Percentiles rank a stretch among this genome's conserved stretches.
Conservation (phyloP, 2,113 vertebrate genomes). For the Penelope pileata region DNA sequence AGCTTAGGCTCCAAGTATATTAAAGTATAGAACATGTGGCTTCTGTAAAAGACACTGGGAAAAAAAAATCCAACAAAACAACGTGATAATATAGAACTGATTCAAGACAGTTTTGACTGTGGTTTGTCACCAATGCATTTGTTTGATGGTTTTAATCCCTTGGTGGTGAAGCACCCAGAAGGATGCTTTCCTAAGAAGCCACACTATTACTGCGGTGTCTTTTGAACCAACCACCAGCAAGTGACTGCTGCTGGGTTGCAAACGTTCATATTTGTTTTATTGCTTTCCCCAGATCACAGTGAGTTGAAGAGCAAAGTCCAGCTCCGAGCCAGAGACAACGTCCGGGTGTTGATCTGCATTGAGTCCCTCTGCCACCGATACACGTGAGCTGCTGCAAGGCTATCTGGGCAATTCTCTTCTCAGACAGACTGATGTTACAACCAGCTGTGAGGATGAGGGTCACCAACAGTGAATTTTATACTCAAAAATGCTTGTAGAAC, state of each 20-base stretch:
- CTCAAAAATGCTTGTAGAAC: background rate
- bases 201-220: background rate
- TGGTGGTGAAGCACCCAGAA: background rate
- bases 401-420: background rate
- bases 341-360: constrained; percentile 92
- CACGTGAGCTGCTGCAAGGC: constrained; percentile 77
- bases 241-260: background rate
- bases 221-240: background rate
- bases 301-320: constrained; percentile 87
- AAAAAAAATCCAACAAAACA: no score
- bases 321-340: constrained; percentile 84
- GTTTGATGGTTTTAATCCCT: background rate
- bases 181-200: background rate
- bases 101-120: background rate
- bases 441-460: background rate
- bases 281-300: constrained; percentile 82
- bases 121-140: background rate
- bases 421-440: background rate
- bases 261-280: fast-evolving
- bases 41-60: background rate
- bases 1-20: background rate
- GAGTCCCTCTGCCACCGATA: constrained; percentile 93
- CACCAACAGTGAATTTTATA: background rate
- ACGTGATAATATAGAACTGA: background rate
- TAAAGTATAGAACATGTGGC: background rate